A percentile compares a stretch with the other conserved stretches of the same genome.
Conservation (phyloP, 2,113 vertebrate species). For the Strix aluco region DNA sequence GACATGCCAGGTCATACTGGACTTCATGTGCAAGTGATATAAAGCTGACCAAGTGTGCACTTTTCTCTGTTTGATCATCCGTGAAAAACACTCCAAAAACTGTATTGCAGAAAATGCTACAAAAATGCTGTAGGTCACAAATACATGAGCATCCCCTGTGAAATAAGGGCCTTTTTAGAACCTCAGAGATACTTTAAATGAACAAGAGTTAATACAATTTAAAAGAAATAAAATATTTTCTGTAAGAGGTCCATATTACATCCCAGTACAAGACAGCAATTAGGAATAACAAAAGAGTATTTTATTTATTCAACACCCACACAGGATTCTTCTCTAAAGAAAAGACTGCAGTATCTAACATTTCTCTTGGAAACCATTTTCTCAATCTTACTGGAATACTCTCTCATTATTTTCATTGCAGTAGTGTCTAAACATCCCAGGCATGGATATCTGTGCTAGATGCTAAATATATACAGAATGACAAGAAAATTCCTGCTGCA, state of each 20-base stretch:
- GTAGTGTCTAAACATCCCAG: background rate
- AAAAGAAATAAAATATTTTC: background rate
- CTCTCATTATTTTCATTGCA: background rate
- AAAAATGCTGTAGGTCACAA: background rate
- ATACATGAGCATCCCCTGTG: background rate
- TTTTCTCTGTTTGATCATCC: background rate
- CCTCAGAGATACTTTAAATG: background rate
- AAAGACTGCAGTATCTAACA: background rate
- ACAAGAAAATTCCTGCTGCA: background rate
- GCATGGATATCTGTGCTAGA: background rate
- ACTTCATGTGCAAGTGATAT: background rate
- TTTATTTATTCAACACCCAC: background rate
- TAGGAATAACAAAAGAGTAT: background rate
- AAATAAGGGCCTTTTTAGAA: background rate
- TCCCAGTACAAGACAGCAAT: background rate
- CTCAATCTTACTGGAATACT: background rate
- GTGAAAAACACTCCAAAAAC: background rate
- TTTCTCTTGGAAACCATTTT: background rate
- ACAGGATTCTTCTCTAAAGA: background rate
- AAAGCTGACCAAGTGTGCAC: background rate
- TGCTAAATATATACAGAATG: background rate
- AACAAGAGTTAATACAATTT: background rate
- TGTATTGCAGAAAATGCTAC: background rate
- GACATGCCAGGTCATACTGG: background rate
- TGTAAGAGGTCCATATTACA: background rate